A percentile compares a stretch with the other conserved stretches of the same genome.
Conservation (phyloP, 2,888 invertebrate species). For the Ectemnius lituratus region DNA sequence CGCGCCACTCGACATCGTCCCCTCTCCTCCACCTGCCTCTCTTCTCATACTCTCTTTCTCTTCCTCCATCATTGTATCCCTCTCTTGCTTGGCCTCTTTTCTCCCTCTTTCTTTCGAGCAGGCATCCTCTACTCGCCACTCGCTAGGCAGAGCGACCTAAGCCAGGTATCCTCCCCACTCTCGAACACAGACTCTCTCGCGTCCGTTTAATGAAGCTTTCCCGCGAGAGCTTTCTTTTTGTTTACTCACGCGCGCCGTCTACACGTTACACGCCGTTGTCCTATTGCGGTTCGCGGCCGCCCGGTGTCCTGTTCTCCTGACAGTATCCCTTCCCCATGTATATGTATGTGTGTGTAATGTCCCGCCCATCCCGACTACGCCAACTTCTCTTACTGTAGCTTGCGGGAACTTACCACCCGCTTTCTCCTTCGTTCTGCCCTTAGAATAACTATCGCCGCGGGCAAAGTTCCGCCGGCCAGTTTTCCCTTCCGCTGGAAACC, state of each 20-base stretch:
- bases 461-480: conserved; percentile 8
- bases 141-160: too few relatives aligned
- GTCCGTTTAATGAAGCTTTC: conserved; percentile 75
- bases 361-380: too few relatives aligned
- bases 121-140: background rate
- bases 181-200: conserved; percentile 58
- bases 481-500: background rate
- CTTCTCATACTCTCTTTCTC: background rate
- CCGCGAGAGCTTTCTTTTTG: conserved; percentile 68
- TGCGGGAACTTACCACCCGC: background rate
- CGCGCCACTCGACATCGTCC: background rate
- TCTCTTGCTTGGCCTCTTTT: background rate
- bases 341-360: too few relatives aligned
- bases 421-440: conserved; percentile 13
- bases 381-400: background rate
- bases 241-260: conserved; percentile 52
- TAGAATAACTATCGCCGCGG: background rate
- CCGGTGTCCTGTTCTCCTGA: conserved; percentile 12
- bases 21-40: background rate
- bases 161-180: background rate
- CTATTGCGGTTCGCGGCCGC: conserved; percentile 38
- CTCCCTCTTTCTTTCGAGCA: conserved; percentile 1
- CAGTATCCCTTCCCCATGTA: background rate
- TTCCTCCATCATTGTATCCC: conserved; percentile 7
- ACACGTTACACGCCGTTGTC: conserved; percentile 54